A percentile compares a stretch with the other conserved stretches of the same genome.
These are phyloP conservation scores for Vulpes lagopus DNA, from an alignment of 2,113 vertebrate species.

Conservation along the genomic window DNA sequence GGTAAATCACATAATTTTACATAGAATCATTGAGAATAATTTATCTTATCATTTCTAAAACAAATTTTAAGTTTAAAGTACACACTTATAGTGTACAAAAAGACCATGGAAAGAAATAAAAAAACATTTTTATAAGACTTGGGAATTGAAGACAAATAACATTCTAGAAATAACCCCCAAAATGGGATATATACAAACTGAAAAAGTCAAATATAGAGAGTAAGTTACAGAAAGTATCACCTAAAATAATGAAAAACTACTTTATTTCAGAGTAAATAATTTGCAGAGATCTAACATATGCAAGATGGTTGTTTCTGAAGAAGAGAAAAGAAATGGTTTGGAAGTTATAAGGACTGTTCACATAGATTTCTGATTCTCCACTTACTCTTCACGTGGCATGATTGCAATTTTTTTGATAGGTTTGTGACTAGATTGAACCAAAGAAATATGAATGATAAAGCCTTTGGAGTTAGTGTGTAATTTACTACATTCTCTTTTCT, in stretches of 20 bases:
- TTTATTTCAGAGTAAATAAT: background rate
- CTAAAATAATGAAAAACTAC: background rate
- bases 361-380: background rate
- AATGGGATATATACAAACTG: background rate
- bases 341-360: background rate
- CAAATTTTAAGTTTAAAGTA: background rate
- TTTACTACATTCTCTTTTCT: background rate
- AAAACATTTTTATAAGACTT: conserved; percentile 18
- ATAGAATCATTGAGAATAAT: background rate
- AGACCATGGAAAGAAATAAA: background rate
- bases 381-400: background rate
- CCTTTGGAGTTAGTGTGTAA: background rate
- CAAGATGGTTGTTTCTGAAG: background rate
- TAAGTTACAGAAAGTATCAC: background rate
- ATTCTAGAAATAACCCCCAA: background rate
- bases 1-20: background rate
- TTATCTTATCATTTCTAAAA: conserved; percentile 16
- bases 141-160: background rate
- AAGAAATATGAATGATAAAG: background rate
- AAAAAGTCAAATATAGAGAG: conserved; percentile 6
- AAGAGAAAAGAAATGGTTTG: background rate
- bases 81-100: background rate
- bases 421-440: background rate
- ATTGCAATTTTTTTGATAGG: background rate
- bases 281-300: background rate